A percentile compares a stretch with the other conserved stretches of the same genome.
These are phyloP conservation scores for Barnardius zonarius DNA, from an alignment of 2,113 vertebrate genomes.

Conservation along the genomic window DNA sequence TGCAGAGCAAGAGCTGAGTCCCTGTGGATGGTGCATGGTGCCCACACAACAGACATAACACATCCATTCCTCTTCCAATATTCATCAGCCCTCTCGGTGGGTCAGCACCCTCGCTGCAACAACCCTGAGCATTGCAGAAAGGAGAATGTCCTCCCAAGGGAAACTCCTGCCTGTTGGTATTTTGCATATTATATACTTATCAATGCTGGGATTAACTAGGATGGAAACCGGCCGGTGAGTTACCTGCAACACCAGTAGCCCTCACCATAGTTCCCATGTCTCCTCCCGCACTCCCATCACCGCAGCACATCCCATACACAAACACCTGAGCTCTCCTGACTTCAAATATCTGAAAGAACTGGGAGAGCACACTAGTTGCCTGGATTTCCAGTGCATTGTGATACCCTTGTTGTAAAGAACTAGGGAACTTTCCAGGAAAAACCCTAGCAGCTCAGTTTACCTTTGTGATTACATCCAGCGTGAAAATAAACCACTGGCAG, in stretches of 20 bases:
- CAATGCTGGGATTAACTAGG: background rate
- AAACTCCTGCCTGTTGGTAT: background rate
- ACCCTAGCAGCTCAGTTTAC: background rate
- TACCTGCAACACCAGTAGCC: background rate
- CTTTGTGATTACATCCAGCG: background rate
- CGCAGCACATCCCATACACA: background rate
- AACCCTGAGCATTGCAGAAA: background rate
- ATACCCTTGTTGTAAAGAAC: background rate
- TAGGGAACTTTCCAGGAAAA: background rate
- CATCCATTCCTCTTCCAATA: background rate
- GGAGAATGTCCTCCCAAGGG: background rate
- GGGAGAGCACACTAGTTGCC: background rate
- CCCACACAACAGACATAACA: background rate
- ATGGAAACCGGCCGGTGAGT: background rate
- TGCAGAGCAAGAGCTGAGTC: background rate
- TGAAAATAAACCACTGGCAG: background rate
- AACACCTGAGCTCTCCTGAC: background rate
- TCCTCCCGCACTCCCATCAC: background rate
- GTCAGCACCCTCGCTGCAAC: background rate
- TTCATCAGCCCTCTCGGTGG: background rate
- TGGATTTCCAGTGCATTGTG: background rate
- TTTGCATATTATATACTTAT: rapidly evolving
- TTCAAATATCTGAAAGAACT: rapidly evolving
- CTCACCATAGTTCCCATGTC: rapidly evolving
- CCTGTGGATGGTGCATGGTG: background rate